Conservation (phyloP, 1,140 invertebrate genomes). For the Ips nitidus region DNA sequence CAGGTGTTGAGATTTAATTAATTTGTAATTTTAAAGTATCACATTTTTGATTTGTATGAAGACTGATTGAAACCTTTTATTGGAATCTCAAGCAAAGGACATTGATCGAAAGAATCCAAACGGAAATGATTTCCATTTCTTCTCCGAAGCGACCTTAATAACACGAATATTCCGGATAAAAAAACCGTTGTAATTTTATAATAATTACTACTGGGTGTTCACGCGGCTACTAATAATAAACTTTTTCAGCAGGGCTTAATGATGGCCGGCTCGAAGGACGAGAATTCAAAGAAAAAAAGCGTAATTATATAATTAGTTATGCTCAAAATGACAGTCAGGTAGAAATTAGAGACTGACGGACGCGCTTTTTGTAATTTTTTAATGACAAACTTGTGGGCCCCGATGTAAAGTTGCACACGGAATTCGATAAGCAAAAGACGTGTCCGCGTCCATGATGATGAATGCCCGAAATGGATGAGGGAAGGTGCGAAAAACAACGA, state of each 20-base stretch:
- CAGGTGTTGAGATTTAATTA: too few species aligned
- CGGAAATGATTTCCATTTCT: too few species aligned
- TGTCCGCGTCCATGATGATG: too few species aligned
- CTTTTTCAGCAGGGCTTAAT: slow-evolving; percentile 24
- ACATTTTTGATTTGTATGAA: too few species aligned
- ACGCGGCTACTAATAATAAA: slow-evolving; percentile 32
- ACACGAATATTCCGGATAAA: slow-evolving; percentile 4
- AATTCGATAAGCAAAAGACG: too few species aligned
- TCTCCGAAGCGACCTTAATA: too few species aligned
- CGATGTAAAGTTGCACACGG: neutral
- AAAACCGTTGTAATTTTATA: slow-evolving; percentile 30
- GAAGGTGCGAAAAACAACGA: slow-evolving; percentile 20
- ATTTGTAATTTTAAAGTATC: too few species aligned
- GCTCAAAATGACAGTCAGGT: slow-evolving; percentile 49
- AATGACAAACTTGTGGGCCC: slow-evolving; percentile 19
- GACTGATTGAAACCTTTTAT: too few species aligned
- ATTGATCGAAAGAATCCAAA: too few species aligned
- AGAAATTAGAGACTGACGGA: slow-evolving; percentile 42
- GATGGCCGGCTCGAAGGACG: slow-evolving; percentile 25
- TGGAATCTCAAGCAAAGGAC: too few species aligned
- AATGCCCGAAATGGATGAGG: neutral
- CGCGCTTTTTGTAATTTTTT: slow-evolving; percentile 16
- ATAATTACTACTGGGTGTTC: slow-evolving; percentile 34
- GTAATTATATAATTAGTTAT: slow-evolving; percentile 52
- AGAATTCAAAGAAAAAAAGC: slow-evolving; percentile 41